phyloP scores from a whole-genome alignment of 1,140 invertebrate genomes.

The Trichoplusia ni region DNA sequence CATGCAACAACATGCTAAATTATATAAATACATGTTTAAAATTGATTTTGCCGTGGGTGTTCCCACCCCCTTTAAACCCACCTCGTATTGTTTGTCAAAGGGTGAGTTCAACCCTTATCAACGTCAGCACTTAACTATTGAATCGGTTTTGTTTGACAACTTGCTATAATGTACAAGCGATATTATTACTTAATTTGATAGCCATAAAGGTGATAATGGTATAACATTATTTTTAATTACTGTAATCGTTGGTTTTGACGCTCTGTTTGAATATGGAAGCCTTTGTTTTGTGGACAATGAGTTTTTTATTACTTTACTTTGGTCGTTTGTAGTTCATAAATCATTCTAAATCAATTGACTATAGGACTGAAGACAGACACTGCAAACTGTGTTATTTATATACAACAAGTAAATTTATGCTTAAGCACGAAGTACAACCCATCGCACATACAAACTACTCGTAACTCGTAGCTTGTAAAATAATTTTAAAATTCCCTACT shows the following conservation, averaged over 20 bases:
- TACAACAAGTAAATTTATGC: too few species aligned
- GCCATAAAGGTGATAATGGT: background rate
- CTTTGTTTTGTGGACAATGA: background rate
- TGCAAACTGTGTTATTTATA: too few species aligned
- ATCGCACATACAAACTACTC: too few species aligned
- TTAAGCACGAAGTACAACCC: too few species aligned
- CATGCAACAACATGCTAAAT: background rate
- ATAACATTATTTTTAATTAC: background rate
- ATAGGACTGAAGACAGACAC: too few species aligned
- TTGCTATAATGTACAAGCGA: background rate
- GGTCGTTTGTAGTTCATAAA: too few species aligned
- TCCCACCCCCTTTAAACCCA: too few species aligned
- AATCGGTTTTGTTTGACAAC: background rate
- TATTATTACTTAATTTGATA: background rate
- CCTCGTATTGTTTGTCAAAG: background rate
- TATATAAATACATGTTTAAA: too few species aligned
- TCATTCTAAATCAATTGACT: too few species aligned
- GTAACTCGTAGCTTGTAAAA: too few species aligned
- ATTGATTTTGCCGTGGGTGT: too few species aligned
- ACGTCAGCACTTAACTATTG: constrained; percentile 13
- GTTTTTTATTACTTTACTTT: background rate
- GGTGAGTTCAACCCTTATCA: constrained; percentile 3
- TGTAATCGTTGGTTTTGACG: background rate
- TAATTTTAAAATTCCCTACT: too few species aligned
- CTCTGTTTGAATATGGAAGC: background rate